Evolutionary conservation across 2,113 vertebrate genomes (phyloP), one percentile per base, ranked within the genome.

Genomic region (Polyodon spathula): DNA sequence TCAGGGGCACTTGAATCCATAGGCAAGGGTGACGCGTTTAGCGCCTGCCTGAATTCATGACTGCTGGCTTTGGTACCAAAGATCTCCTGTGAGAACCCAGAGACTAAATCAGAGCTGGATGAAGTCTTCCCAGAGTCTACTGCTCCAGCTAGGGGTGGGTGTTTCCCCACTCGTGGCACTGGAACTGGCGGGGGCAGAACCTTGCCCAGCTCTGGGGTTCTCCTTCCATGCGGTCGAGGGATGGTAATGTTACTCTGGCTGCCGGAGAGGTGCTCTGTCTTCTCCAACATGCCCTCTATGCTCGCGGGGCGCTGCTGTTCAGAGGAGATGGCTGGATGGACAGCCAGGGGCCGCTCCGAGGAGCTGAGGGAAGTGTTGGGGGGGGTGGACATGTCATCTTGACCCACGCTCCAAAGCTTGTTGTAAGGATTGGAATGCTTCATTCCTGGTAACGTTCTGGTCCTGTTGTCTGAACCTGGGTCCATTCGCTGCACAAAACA

Each of bases 221-320:
- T 98, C 56, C 90, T 88, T 15, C 92, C 93, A 2, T 97, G 95
- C 0, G 96, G 95, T 4, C 94, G 87, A 1, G 96, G 94, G 52
- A 97, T 93, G 58, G 92, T 94, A 73, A 97, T 95, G 73, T 76
- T 93, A 16, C 87, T 73, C 5, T 75, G 82, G 42, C 71, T 0
- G 6, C 73, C 52, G 1, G 46, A 44, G 7, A 8, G 69, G 0
- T 14, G 38, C 2, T 76, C 82, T 3, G 84, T 80, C 63, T 80
- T 84, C 51, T 76, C 66, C 1, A 67, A 48, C 12, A 70, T 42
- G 61, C 73, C 60, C 11, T 89, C 84, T 12, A 6, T 71, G 73
- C 68, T 79, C 0, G 71, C 78, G 1, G 82, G 80, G 46, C 64
- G 74, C 61, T 59, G 65, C 1, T 77, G 61, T 27, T 81, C 73